These are phyloP conservation scores for Trematomus bernacchii DNA, from an alignment of 2,797 vertebrate genomes.

Conservation along the genomic window DNA sequence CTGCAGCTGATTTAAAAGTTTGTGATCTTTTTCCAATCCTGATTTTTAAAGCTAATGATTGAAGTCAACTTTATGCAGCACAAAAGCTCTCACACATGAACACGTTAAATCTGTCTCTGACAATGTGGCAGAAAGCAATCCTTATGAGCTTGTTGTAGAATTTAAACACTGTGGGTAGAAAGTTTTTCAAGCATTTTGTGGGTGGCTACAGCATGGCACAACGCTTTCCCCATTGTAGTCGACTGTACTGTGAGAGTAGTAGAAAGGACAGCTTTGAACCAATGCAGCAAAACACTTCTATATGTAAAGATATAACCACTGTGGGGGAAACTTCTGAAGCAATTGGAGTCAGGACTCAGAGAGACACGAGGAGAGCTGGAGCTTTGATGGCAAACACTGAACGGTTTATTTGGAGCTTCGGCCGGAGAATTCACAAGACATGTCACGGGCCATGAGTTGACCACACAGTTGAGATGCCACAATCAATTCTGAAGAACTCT, in stretches of 20 bases:
- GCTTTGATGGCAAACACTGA: too few species aligned
- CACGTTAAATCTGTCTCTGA: background rate
- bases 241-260: background rate
- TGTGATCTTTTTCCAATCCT: background rate
- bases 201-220: background rate
- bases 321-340: too few species aligned
- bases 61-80: background rate
- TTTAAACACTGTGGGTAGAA: background rate
- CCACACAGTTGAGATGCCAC: too few species aligned
- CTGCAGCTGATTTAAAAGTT: background rate
- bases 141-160: background rate
- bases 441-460: too few species aligned
- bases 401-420: too few species aligned
- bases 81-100: background rate
- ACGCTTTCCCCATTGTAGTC: background rate
- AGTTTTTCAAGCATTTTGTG: background rate
- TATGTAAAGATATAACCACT: conserved; percentile 22
- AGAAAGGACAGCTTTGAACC: background rate
- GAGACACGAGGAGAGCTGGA: too few species aligned
- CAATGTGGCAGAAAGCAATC: background rate
- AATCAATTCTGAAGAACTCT: too few species aligned
- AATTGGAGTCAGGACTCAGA: too few species aligned
- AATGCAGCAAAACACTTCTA: background rate
- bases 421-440: too few species aligned
- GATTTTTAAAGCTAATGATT: background rate